Evolutionary conservation across 2,888 invertebrate species (phyloP), one percentile per base, ranked within the genome.

Genomic region (Ditylenchus weischeri): DNA sequence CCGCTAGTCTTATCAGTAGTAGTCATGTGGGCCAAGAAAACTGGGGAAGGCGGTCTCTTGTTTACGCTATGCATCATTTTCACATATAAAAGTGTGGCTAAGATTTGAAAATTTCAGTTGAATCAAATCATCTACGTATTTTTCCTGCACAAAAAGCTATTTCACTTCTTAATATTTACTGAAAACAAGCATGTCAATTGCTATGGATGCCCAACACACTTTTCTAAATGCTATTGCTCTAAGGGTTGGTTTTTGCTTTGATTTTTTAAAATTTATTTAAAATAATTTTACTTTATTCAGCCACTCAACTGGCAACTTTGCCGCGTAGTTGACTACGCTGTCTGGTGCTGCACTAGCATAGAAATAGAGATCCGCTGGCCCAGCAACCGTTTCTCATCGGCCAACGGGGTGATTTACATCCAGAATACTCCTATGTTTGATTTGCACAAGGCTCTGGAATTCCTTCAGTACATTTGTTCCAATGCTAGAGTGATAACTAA

Each of bases 271-370:
- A 54, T 13, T 54, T 2, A 15, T 1, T 29, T 29, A 29, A 4
- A 29, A 29, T 54, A 11, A 54, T 23, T 54, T 54, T 54, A 54
- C 23, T 54, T 54, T 54, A 54, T 62, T 62, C 48, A 62, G 62
- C 48, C 62, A 10, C 19, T 47, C 11, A 67, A 68, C 48, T 68
- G 68, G 68, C 64, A 68, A 19, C 15, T 68, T 13, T 68, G 64
- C 36, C 65, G 57, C 6, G 64, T 49, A 47, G 38, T 68, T 18
- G 64, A 64, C 18, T 58, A 59, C 15, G 62, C 36, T 43, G 54
- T 68, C 23, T 68, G 61, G 65, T 29, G 43, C 59, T 36, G 29
- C 15, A 49, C 64, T 21, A 38, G 23, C 3, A 67, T 68, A 13
- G 43, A 47, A 8, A 29, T 68, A 15, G 66, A 68, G 50, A 21